These are phyloP conservation scores for Sepiola atlantica DNA, from an alignment of 2,888 invertebrate species.

Conservation along the genomic window DNA sequence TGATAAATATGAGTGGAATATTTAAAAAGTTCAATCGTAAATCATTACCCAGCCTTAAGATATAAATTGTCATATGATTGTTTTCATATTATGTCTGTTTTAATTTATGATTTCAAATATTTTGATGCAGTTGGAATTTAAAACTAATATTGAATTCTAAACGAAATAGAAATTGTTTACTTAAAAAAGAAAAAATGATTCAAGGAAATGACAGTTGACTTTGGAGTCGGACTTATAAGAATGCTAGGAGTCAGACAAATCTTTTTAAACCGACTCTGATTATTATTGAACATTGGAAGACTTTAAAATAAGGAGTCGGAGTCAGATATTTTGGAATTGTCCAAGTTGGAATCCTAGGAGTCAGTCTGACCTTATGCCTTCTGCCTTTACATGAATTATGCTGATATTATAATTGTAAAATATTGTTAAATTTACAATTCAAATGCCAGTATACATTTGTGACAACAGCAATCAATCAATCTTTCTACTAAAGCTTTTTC, in stretches of 20 bases:
- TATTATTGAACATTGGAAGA: too few relatives aligned
- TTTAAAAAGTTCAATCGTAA: neutral
- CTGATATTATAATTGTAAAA: neutral
- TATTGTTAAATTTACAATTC: neutral
- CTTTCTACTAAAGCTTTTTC: neutral
- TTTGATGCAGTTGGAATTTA: neutral
- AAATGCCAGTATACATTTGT: neutral
- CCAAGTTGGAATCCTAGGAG: too few relatives aligned
- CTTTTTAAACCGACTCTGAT: too few relatives aligned
- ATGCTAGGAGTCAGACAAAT: too few relatives aligned
- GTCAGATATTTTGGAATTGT: too few relatives aligned
- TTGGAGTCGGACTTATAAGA: neutral
- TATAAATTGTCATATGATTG: neutral
- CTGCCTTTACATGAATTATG: neutral
- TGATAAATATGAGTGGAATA: neutral
- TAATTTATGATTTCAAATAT: neutral
- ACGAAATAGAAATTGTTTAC: neutral
- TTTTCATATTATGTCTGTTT: neutral
- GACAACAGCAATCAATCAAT: neutral
- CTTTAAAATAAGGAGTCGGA: too few relatives aligned
- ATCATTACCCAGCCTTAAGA: neutral
- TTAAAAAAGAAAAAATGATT: neutral
- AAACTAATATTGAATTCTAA: neutral
- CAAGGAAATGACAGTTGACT: neutral
- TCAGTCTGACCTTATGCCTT: too few relatives aligned